These are phyloP conservation scores for Anguilla rostrata DNA, from an alignment of 2,113 vertebrate species.

Conservation along the genomic window DNA sequence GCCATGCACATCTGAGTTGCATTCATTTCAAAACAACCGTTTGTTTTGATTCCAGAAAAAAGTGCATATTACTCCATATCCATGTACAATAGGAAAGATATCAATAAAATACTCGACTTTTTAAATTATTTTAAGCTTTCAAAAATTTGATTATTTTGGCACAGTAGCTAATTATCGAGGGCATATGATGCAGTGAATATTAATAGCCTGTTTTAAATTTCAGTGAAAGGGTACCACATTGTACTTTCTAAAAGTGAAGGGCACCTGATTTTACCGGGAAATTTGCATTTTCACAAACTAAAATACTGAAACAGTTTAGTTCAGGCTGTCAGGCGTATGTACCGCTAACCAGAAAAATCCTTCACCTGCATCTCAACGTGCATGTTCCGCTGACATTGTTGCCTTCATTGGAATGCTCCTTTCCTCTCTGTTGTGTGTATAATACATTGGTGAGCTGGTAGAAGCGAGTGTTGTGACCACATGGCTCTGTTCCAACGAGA, in stretches of 20 bases:
- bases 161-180: too few species aligned
- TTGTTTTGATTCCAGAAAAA: background rate
- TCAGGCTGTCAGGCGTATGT: background rate
- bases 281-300: too few species aligned
- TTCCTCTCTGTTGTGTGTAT: constrained; percentile 16
- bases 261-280: background rate
- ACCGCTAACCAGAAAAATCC: background rate
- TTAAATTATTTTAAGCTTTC: background rate
- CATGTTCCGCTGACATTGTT: background rate
- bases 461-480: constrained; percentile 48
- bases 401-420: background rate
- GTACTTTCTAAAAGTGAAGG: background rate
- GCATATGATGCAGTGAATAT: too few species aligned
- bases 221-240: background rate
- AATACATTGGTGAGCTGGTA: constrained; percentile 25
- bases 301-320: too few species aligned
- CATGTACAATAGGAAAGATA: too few species aligned
- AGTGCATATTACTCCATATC: background rate
- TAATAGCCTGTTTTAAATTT: too few species aligned
- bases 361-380: background rate
- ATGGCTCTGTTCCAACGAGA: constrained; percentile 69
- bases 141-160: background rate
- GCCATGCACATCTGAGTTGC: background rate
- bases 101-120: background rate
- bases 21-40: background rate